Base-by-base conservation (phyloP, 2,113 vertebrate species). In the Sturnus vulgaris region DNA sequence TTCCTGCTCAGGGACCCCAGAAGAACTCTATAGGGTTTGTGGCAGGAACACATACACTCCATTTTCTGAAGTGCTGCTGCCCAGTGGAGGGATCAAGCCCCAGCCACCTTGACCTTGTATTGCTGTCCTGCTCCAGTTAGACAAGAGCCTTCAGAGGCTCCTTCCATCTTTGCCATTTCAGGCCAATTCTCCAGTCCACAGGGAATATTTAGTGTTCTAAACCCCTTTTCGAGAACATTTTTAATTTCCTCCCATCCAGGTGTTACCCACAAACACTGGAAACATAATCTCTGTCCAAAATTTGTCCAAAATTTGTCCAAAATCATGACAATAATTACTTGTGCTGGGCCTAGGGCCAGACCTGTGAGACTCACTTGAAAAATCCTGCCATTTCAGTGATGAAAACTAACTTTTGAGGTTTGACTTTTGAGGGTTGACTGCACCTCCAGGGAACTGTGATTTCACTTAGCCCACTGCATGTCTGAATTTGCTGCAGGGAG, bases 401-500 rank as follows among this genome's bases (percentile, higher is more conserved):
- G 8, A n/a, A 78, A 86, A 20, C 12, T 37, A 52, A 2, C 44
- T 53, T 57, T 5, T 44, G 44, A 59, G 27, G 20, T 23, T 25
- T 17, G n/a, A 12, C 37, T 73, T 90, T 31, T 9, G 52, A 56
- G 61, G 31, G 21, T 4, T 46, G 57, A 7, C 25, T 31, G n/a
- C 20, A 21, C 7, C 15, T 31, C 31, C 23, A 9, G 11, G 39
- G 84, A 56, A 6, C 22, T 66, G 50, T 40, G 52, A 14, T 37
- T 25, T 72, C 59, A 30, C 69, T 66, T 9, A 57, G 11, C 59
- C 8, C 22, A 3, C 52, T 80, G 84, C 10, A 56, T 28, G 46
- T 71, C 78, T 56, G 31, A 39, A 76, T 64, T 88, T 82, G 78
- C 88, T 91, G 39, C 70, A 97, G 97, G 85, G 76, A 56, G 33